These are phyloP conservation scores for Xiphophorus birchmanni DNA, from an alignment of 2,797 vertebrate species.

Conservation along the genomic window DNA sequence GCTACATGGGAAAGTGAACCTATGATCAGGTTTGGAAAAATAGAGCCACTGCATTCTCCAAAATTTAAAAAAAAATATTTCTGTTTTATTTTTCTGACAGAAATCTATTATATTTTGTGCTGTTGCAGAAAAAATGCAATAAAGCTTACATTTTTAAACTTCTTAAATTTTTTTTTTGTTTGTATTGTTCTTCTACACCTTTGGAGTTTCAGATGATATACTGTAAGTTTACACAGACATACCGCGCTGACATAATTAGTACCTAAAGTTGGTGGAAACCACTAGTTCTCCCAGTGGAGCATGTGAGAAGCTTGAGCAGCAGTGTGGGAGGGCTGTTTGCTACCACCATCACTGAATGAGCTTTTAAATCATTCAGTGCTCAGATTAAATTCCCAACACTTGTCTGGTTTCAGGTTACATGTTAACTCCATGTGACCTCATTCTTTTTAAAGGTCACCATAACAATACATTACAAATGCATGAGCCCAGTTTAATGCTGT, in stretches of 20 bases:
- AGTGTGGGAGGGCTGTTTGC: conserved; percentile 35
- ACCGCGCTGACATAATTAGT: conserved; percentile 32
- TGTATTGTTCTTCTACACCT: conserved; percentile 3
- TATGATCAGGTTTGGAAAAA: background rate
- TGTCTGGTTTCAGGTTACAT: conserved; percentile 61
- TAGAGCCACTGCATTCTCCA: background rate
- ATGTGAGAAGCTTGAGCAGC: conserved; percentile 31
- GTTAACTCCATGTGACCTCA: conserved; percentile 57
- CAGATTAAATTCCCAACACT: conserved; percentile 55
- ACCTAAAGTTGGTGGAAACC: conserved; percentile 38
- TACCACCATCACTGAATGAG: conserved; percentile 31
- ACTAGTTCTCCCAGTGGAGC: conserved; percentile 28
- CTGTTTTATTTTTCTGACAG: background rate
- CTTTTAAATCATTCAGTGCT: conserved; percentile 71
- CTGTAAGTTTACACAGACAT: conserved; percentile 21
- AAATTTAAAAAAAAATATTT: background rate
- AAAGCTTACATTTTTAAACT: background rate
- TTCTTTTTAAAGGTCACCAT: conserved; percentile 33
- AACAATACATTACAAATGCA: conserved; percentile 19
- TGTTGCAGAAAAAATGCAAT: background rate
- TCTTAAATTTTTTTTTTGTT: background rate
- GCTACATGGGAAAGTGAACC: background rate
- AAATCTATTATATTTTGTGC: background rate
- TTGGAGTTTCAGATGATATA: conserved; percentile 26
- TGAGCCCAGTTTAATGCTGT: conserved; percentile 20